These are phyloP conservation scores for Myotis pilosus DNA, from an alignment of 2,797 vertebrate genomes.

Conservation along the genomic window DNA sequence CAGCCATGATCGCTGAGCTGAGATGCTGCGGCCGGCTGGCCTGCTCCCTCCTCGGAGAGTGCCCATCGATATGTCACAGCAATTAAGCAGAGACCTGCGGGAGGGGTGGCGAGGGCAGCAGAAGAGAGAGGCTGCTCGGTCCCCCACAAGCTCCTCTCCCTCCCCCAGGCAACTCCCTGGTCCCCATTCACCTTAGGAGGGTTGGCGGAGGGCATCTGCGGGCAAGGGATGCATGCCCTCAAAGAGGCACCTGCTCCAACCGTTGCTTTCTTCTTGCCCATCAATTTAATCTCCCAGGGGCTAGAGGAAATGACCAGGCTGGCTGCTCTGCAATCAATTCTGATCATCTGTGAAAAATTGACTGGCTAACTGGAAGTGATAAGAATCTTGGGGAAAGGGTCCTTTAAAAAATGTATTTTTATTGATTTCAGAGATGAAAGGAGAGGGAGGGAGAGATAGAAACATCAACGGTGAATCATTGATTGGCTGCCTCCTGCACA, in stretches of 20 bases:
- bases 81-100: constrained; percentile 85
- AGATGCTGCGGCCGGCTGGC: constrained; percentile 83
- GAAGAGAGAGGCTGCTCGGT: background rate
- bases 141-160: background rate
- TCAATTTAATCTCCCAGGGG: background rate
- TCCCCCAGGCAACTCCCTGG: background rate
- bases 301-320: background rate
- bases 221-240: background rate
- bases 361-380: background rate
- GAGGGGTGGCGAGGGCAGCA: constrained; percentile 71
- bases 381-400: background rate
- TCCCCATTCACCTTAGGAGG: background rate
- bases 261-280: background rate
- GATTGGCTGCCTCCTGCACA: no score
- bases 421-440: no score
- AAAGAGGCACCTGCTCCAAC: background rate
- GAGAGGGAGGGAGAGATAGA: no score
- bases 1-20: constrained; percentile 92
- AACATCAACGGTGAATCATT: no score
- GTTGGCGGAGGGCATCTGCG: background rate
- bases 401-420: background rate
- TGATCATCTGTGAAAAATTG: background rate
- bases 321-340: background rate
- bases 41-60: constrained; percentile 84
- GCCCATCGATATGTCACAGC: constrained; percentile 90